Evolutionary conservation across 1,140 invertebrate genomes (phyloP), one percentile per base, ranked within the genome.

Genomic region (Ceratina australensis): DNA sequence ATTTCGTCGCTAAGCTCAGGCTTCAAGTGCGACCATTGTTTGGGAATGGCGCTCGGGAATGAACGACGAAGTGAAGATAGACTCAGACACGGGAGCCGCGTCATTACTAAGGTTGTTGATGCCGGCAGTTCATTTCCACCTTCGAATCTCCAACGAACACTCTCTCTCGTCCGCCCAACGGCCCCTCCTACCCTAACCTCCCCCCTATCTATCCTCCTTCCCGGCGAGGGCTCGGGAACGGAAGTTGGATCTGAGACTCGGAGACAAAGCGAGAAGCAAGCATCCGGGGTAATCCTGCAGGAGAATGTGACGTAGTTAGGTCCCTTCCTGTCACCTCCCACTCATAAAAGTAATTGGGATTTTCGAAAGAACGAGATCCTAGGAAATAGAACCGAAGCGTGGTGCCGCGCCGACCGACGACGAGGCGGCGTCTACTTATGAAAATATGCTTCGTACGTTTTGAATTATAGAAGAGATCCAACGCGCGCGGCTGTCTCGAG

Each of bases 31-130:
- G 80, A 87, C 86, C 81, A 88, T 89, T 89, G 86, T 89, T 85
- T 88, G 86, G 82, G 78, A 89, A 89, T 86, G 84, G 86, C 82
- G 81, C 79, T 78, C 65, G 81, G 84, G 86, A 88, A 86, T 85
- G 85, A 89, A 80, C 80, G 81, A 75, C 85, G 86, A 85, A 80
- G 83, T 65, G 80, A 69, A 82, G 81, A 86, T 84, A 86, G 80
- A 86, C 84, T 83, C 86, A 88, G 84, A 86, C 82, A 85, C 78
- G 84, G 78, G 78, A 81, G 78, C 82, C 83, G 72, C 86, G 82
- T 87, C 86, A 88, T 88, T 88, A 87, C 86, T 86, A 88, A 87
- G 86, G 86, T 88, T 88, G 86, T 88, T 87, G 86, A 88, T 88
- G 84, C 84, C 87, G 83, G 84, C 86, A 88, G 87, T 87, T 88